Base-by-base conservation (phyloP, 2,888 invertebrate genomes). In the Orchesella flavescens region DNA sequence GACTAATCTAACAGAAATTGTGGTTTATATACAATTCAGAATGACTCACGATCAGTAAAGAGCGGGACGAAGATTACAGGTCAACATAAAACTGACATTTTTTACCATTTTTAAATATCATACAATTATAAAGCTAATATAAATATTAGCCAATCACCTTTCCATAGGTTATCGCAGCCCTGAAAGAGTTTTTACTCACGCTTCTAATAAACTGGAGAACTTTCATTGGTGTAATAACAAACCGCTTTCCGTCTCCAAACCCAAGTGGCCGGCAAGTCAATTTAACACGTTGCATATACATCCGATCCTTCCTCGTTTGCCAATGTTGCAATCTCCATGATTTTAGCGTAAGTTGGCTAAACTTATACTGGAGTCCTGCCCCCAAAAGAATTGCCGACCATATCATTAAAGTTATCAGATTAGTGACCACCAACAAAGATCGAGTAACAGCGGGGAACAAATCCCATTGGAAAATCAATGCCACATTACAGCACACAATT, bases 181-280 rank as follows among this genome's bases (percentile, higher is more conserved):
- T 34, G 21, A 66, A 76, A 4, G 76, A 57, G 15, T 68, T 68
- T 21, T 24, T 43, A 3, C 19, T 24, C 3, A 68, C 65, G 53
- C 68, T 76, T 0, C 19, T 13, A 3, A 68, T 13, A 57, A 24
- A 76, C 15, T 68, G 0, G 1, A 76, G 46, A 12, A 55, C 66
- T 9, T 1, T 57, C 1, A 44, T 17, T 10, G 68, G 53, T 12
- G 15, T 1, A 44, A 76, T 76, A 0, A 55, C 19, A 24, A 57
- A 76, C 23, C 68, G 12, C 13, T 44, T 68, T n/a, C 76, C 76
- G 57, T 76, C 59, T 1, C 76, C 76, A 19, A 44, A 43, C 15
- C 66, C 21, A 23, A 66, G 21, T 7, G 76, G 76, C 21, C 59
- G 46, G 24, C 65, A 76, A 23, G 68, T 12, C 17, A 1, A 1